A percentile compares a stretch with the other conserved stretches of the same genome.
Evolutionary conservation across 2,797 vertebrate genomes (phyloP).

Genomic region (Falco naumanni): DNA sequence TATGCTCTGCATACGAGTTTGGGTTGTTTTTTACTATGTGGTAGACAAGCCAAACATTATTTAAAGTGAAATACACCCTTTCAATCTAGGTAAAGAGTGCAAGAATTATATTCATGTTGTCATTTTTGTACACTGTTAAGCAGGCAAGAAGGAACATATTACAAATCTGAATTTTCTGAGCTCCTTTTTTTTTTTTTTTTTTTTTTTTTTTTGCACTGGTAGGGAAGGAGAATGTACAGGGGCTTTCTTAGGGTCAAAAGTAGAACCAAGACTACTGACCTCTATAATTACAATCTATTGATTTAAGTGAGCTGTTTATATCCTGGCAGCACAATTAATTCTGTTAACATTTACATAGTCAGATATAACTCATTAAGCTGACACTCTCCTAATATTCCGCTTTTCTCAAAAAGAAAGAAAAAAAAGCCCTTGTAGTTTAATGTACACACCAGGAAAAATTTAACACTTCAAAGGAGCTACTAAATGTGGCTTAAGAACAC

Average conservation of each 20-base stretch:
- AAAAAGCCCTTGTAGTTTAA: neutral
- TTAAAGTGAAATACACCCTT: slow-evolving; percentile 62
- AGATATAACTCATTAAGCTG: slow-evolving; percentile 16
- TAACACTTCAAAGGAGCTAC: neutral
- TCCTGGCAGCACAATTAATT: slow-evolving; percentile 20
- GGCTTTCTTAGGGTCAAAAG: neutral
- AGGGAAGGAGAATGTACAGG: neutral
- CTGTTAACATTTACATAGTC: slow-evolving; percentile 24
- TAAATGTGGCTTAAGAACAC: neutral
- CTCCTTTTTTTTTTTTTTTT: neutral
- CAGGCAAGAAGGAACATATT: neutral
- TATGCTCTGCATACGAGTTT: neutral
- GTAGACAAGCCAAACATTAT: slow-evolving; percentile 36
- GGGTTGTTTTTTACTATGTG: neutral
- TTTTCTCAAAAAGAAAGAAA: neutral
- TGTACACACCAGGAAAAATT: neutral
- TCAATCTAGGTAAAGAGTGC: neutral
- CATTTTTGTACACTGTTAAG: slow-evolving; percentile 12
- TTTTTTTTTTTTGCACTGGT: neutral
- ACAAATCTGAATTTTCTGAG: neutral
- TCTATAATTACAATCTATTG: slow-evolving; percentile 54
- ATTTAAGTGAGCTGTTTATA: slow-evolving; percentile 47
- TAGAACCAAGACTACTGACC: neutral
- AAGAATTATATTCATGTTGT: slow-evolving; percentile 23
- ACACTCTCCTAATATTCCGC: neutral